Evolutionary conservation across 2,797 vertebrate genomes (phyloP), one percentile per base, ranked within the genome.

Genomic region (Rhinatrema bivittatum): DNA sequence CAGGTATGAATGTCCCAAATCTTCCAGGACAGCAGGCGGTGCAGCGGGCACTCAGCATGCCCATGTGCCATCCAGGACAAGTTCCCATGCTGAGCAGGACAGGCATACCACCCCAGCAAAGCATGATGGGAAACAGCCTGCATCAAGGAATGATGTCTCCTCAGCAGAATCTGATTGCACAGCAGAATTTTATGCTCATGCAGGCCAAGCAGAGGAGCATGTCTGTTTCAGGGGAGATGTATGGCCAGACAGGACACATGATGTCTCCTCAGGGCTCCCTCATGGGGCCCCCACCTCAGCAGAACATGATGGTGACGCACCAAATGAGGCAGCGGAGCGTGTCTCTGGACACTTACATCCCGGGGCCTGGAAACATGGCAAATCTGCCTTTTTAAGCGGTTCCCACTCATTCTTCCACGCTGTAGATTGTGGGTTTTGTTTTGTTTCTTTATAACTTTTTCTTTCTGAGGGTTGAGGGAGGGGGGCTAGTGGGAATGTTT

Each of bases 141-240:
- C 79, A 80, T 55, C 82, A 84, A 52, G 74, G 79, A 32, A 70
- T 82, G 68, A 74, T 84, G 76, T 73, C 81, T 39, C 75, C 81
- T 1, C 80, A 86, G 37, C 84, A 83, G 62, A 77, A 71, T 57
- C 72, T 84, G 46, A 70, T 84, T 69, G 76, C 88, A 46, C 94
- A 97, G 81, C 95, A 97, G 71, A 96, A 91, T 80, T 88, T 95
- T 71, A 91, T 97, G 91, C 87, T 98, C 84, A 93, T 99, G 89
- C 90, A 93, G 76, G 87, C 87, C 35, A 98, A 97, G 66, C 94
- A 97, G 60, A 82, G 94, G 47, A 82, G 85, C 43, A 84, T 94
- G 66, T 70, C 85, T 1, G 80, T 92, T n/a, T 85, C 87, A 0
- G 90, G 87, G 5, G 94, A 99, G 57, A 90, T 91, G 54, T 96